These are phyloP conservation scores for Torymus tubicola DNA, from an alignment of 2,888 invertebrate species.

Conservation along the genomic window DNA sequence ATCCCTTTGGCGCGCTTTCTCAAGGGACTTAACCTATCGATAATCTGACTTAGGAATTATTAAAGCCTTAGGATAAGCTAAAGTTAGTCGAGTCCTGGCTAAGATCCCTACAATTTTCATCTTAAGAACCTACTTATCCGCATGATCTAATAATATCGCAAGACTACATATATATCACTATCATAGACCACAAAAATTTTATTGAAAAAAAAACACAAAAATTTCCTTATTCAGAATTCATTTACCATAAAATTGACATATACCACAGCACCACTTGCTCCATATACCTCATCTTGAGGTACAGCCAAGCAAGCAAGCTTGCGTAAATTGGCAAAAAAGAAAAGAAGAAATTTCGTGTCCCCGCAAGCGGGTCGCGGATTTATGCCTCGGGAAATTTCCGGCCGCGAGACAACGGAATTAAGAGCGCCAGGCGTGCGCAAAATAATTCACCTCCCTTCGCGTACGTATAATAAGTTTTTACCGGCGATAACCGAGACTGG, in stretches of 20 bases:
- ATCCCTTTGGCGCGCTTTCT: background rate
- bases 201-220: too few relatives aligned
- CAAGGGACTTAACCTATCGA: conserved; percentile 1
- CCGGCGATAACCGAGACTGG: too few relatives aligned
- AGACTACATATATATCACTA: too few relatives aligned
- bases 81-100: background rate
- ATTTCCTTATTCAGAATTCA: too few relatives aligned
- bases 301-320: too few relatives aligned
- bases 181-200: too few relatives aligned
- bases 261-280: too few relatives aligned
- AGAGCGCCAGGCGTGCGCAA: background rate
- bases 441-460: background rate
- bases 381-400: background rate
- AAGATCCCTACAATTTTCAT: background rate
- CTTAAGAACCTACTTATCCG: too few relatives aligned
- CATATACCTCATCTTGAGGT: too few relatives aligned
- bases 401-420: background rate
- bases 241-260: too few relatives aligned
- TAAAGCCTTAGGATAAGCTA: background rate
- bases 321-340: background rate
- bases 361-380: background rate
- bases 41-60: background rate
- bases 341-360: background rate
- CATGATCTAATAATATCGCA: too few relatives aligned
- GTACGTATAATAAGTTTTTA: background rate